Evolutionary conservation across 2,797 vertebrate species (phyloP), one percentile per base, ranked within the genome.

Genomic region (Arnoldichthys spilopterus): DNA sequence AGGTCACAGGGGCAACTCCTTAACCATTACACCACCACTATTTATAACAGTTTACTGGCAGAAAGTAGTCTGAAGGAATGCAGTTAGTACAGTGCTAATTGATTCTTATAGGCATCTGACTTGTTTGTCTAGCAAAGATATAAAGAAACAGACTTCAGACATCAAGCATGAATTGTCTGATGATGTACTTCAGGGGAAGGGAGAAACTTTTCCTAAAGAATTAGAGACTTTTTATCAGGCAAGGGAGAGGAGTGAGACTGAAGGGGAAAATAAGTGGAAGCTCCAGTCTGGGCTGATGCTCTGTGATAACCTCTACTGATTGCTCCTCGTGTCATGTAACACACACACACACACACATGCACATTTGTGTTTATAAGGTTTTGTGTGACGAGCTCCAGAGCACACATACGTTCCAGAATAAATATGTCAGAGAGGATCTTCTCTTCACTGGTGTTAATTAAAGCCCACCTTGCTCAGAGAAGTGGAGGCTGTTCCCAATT

Each of bases 261-360:
- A 88, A 94, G 86, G 84, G 34, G 74, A 71, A 53, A 85, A 85
- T 80, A 45, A 40, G 82, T 78, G 89, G 88, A 86, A 89, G 88
- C 86, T 86, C 89, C 90, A 86, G 87, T 92, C 93, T 92, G 88
- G 93, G 93, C 94, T 94, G 95, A 97, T 98, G 96, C 94, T 95
- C 95, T 91, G 87, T 95, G 97, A 99, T 99, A 98, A 98, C 97
- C 97, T 90, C 91, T 93, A 87, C 92, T 95, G 94, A 96, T 95
- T 95, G 94, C 93, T 94, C 92, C 92, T 92, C 89, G 93, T 93
- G 90, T 91, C 83, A 94, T 93, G 93, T 95, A 94, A 93, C 92
- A 94, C 59, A 77, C 43, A 47, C 43, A 64, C 64, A 67, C 72
- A 51, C 49, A 51, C 49, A 51, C 49, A 93, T 96, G 96, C 94